Base-by-base conservation (phyloP, 2,888 invertebrate species). In the Lycia hirtaria region DNA sequence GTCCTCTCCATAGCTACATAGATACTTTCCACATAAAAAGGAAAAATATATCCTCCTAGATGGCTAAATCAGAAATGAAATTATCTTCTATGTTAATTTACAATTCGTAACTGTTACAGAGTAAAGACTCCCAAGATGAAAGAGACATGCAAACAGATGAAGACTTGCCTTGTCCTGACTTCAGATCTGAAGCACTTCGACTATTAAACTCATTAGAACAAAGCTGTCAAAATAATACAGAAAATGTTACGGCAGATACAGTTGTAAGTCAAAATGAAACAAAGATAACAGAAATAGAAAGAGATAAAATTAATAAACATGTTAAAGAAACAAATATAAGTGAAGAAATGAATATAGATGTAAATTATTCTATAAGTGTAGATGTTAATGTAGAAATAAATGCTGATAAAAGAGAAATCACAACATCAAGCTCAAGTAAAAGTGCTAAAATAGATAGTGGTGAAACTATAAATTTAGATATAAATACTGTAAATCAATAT, bases 141-240 rank as follows among this genome's bases (percentile, higher is more conserved):
- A 73, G 65, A 62, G 87, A 85, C 53, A 81, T 85, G 77, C 83
- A 83, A 51, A 85, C 85, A 7, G 86, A 87, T 28, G 84, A 83
- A 1, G 84, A 86, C 10, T 22, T 41, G 1, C 37, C 30, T n/a
- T 73, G 72, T 33, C 65, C 70, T 3, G 78, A 80, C 32, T 70
- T 69, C 5, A 80, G 75, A 63, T 70, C 74, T 0, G 83, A 87
- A 50, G 71, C 71, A 48, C 83, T 44, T 72, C 76, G 60, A 38
- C 54, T 22, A 6, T 41, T 54, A 47, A 66, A 41, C 12, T 22
- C 54, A 15, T 54, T 56, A 35, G 50, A 47, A 9, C 60, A 37
- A 33, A 32, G 12, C 4, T 12, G 17, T 17, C 9, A 9, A 10
- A 41, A 26, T 2, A 58, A 47, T 17, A 6, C 45, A 44, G 48